Conservation (phyloP, 2,113 vertebrate species). For the Daphoenositta chrysoptera region DNA sequence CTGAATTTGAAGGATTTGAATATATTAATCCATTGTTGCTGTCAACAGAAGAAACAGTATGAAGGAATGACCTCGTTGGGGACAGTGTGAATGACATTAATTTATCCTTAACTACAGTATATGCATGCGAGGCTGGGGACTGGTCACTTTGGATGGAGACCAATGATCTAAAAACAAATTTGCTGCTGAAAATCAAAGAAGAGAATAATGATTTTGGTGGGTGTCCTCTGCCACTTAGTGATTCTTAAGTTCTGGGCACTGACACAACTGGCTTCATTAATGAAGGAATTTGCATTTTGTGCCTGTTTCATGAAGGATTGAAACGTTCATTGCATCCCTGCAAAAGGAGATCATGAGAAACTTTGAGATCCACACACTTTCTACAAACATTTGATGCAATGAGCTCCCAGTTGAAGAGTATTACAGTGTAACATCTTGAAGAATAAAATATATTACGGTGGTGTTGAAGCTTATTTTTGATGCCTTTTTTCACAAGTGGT, state of each 20-base stretch:
- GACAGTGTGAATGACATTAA: conserved; percentile 65
- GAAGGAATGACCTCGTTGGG: conserved; percentile 67
- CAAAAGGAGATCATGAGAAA: conserved; percentile 46
- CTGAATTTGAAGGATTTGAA: conserved; percentile 97
- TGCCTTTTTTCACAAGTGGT: conserved; percentile 87
- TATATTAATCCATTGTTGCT: conserved; percentile 98
- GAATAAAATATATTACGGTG: conserved; percentile 73
- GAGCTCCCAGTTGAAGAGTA: conserved; percentile 67
- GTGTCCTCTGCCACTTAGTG: conserved; percentile 71
- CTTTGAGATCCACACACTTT: conserved; percentile 74
- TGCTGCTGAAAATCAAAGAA: conserved; percentile 66
- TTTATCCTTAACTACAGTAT: conserved; percentile 74
- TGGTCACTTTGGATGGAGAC: conserved; percentile 65
- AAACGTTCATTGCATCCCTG: conserved; percentile 61
- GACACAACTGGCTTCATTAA: conserved; percentile 59
- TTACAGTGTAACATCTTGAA: conserved; percentile 82
- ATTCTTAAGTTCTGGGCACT: conserved; percentile 52
- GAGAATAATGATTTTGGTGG: conserved; percentile 57
- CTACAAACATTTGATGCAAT: conserved; percentile 58
- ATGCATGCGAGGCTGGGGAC: conserved; percentile 79
- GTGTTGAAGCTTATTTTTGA: conserved; percentile 74
- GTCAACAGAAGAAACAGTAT: conserved; percentile 93
- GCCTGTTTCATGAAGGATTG: conserved; percentile 67
- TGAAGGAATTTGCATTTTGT: conserved; percentile 68
- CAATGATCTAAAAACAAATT: conserved; percentile 51